These are phyloP conservation scores for Antheraea mylitta DNA, from an alignment of 1,140 invertebrate genomes.

Conservation along the genomic window DNA sequence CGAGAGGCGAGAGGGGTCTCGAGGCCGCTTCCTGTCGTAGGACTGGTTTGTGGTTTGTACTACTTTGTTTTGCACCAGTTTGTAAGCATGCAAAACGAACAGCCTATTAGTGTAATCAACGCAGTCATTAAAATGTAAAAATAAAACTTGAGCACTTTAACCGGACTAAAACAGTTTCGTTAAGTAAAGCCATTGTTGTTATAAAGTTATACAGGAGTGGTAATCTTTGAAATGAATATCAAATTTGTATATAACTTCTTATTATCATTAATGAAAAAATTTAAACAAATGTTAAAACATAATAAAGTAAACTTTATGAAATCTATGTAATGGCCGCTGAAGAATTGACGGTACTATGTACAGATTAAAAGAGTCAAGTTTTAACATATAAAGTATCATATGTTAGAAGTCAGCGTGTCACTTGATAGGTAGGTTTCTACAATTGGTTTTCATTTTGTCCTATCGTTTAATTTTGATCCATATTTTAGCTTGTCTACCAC, in stretches of 20 bases:
- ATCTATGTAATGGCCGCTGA: neutral
- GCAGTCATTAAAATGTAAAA: slow-evolving; percentile 37
- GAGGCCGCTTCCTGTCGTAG: slow-evolving; percentile 73
- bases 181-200: slow-evolving; percentile 13
- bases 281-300: too few species aligned
- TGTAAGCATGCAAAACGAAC: slow-evolving; percentile 54
- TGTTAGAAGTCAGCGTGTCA: too few species aligned
- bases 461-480: too few species aligned
- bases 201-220: neutral
- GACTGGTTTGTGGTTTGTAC: slow-evolving; percentile 74
- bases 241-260: neutral
- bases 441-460: too few species aligned
- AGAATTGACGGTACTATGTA: too few species aligned
- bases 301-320: neutral
- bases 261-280: too few species aligned
- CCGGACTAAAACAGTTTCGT: neutral
- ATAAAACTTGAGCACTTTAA: slow-evolving; percentile 1
- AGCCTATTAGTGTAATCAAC: slow-evolving; percentile 58
- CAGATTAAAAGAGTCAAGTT: too few species aligned
- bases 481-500: too few species aligned
- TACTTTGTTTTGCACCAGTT: slow-evolving; percentile 72
- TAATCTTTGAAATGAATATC: neutral
- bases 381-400: too few species aligned
- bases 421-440: too few species aligned
- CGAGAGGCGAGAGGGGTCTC: slow-evolving; percentile 34